Evolutionary conservation across 2,888 invertebrate genomes (phyloP).

Genomic region (Anoplius nigerrimus): DNA sequence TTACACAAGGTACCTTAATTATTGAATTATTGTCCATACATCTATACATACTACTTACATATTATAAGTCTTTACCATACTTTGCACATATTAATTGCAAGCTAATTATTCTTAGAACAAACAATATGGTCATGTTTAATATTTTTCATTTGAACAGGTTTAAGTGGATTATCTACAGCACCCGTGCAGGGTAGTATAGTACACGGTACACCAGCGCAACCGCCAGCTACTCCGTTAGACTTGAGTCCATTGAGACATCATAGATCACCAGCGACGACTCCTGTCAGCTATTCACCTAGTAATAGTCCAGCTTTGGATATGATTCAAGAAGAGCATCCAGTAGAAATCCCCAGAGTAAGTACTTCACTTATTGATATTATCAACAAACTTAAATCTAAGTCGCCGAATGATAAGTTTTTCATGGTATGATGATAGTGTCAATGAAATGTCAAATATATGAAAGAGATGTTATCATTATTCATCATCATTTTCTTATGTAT

Average conservation of each 20-base stretch:
- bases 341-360: conserved; percentile 70
- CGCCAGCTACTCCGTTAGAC: conserved; percentile 78
- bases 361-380: background rate
- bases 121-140: background rate
- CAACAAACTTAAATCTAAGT: too few relatives aligned
- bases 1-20: conserved; percentile 76
- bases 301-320: conserved; percentile 84
- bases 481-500: background rate
- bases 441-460: too few relatives aligned
- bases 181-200: conserved; percentile 82
- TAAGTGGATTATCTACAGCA: conserved; percentile 85
- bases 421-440: too few relatives aligned
- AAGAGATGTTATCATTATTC: background rate
- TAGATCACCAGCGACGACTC: conserved; percentile 75
- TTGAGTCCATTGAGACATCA: conserved; percentile 75
- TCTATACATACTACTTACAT: background rate
- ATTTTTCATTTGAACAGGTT: conserved; percentile 75
- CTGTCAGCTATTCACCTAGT: conserved; percentile 74
- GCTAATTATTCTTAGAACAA: background rate
- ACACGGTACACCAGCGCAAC: conserved; percentile 82
- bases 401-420: too few relatives aligned
- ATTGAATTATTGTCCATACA: background rate
- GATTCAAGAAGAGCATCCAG: conserved; percentile 85
- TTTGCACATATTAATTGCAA: background rate
- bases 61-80: background rate